phyloP scores from a whole-genome alignment of 2,113 vertebrate genomes.

The Calidris pygmaea region DNA sequence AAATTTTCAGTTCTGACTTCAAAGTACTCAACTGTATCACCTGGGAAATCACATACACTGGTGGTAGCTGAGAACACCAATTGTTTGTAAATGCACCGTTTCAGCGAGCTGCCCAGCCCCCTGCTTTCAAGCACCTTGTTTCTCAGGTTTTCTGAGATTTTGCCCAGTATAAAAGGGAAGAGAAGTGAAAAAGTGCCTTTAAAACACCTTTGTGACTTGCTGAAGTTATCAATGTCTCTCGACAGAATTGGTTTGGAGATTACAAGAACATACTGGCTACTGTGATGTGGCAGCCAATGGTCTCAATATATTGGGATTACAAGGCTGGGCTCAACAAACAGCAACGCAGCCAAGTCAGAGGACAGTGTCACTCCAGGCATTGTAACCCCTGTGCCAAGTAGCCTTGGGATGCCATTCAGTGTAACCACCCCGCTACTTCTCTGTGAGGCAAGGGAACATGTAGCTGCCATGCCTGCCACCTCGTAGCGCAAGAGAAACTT shows the following conservation, averaged over 20 bases:
- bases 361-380: not conserved
- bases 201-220: not conserved
- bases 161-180: not conserved
- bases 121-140: not conserved
- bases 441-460: not conserved
- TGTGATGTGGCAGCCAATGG: not conserved
- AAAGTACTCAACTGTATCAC: not conserved
- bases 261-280: not conserved
- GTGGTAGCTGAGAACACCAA: not conserved
- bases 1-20: not conserved
- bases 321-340: not conserved
- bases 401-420: not conserved
- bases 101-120: not conserved
- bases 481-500: not conserved
- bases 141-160: not conserved
- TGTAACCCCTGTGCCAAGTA: not conserved
- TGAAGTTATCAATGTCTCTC: not conserved
- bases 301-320: not conserved
- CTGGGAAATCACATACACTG: not conserved
- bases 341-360: not conserved
- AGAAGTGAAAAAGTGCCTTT: not conserved
- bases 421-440: not conserved
- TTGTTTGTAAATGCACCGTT: not conserved
- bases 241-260: not conserved
- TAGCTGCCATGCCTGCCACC: not conserved